These are phyloP conservation scores for Lasius fuliginosus DNA, from an alignment of 2,888 invertebrate species.

Conservation along the genomic window DNA sequence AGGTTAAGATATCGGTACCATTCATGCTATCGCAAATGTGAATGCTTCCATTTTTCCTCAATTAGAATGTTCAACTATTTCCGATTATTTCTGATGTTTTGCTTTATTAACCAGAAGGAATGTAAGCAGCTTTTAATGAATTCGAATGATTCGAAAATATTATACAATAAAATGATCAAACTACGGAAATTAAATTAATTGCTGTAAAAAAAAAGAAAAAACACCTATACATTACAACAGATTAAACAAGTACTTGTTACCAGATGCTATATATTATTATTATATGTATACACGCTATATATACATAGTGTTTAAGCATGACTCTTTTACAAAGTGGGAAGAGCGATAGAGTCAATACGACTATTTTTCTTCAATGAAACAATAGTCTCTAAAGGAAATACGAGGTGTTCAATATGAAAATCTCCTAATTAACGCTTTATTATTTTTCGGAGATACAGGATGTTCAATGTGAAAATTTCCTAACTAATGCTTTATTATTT, in stretches of 20 bases:
- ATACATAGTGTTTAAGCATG: no score
- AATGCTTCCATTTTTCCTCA: not conserved
- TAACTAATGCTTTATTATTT: no score
- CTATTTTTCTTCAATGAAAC: no score
- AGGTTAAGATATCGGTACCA: constrained; percentile 9
- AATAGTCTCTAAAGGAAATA: no score
- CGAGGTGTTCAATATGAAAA: no score
- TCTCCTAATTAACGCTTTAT: no score
- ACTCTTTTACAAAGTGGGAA: no score
- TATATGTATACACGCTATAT: no score
- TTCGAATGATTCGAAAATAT: not conserved
- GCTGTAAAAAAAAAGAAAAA: not conserved
- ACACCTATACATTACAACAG: not conserved
- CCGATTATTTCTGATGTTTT: not conserved
- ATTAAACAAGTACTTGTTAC: not conserved
- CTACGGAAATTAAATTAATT: not conserved
- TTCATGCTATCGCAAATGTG: not conserved
- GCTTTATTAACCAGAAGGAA: not conserved
- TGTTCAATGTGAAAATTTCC: no score
- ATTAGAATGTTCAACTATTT: not conserved
- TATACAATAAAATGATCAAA: not conserved
- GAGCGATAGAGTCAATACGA: no score
- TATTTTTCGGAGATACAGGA: no score
- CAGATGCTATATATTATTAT: no score
- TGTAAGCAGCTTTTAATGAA: not conserved